Conservation (phyloP, 2,113 vertebrate genomes). For the Pluvialis apricaria region DNA sequence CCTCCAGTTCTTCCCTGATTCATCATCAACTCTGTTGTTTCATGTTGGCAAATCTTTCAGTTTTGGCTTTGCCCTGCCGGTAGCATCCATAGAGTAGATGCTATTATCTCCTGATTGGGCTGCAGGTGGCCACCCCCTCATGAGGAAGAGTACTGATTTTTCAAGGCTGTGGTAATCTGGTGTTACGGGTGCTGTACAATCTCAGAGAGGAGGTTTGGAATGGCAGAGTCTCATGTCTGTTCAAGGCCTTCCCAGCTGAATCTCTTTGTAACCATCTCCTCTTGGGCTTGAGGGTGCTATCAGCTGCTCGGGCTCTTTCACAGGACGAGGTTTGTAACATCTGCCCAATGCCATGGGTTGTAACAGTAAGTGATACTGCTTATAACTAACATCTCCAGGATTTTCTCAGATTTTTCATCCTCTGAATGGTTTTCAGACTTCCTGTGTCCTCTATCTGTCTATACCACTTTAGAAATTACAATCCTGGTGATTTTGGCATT, state of each 20-base stretch:
- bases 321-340: neutral
- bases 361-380: neutral
- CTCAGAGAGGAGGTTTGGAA: rapidly evolving
- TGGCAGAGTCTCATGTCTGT: neutral
- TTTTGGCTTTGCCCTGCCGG: neutral
- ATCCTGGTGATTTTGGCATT: neutral
- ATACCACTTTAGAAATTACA: neutral
- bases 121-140: neutral
- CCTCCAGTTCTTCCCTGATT: neutral
- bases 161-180: neutral
- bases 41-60: neutral
- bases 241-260: neutral
- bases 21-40: neutral
- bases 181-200: neutral
- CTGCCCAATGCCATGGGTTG: neutral
- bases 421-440: neutral
- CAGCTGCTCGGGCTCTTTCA: neutral
- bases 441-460: neutral
- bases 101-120: neutral
- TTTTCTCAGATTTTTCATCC: neutral
- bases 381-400: neutral
- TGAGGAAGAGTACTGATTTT: neutral
- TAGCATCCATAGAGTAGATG: neutral
- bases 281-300: neutral
- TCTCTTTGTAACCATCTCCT: neutral